Base-by-base conservation (phyloP, 2,113 vertebrate species). In the Serinus canaria region DNA sequence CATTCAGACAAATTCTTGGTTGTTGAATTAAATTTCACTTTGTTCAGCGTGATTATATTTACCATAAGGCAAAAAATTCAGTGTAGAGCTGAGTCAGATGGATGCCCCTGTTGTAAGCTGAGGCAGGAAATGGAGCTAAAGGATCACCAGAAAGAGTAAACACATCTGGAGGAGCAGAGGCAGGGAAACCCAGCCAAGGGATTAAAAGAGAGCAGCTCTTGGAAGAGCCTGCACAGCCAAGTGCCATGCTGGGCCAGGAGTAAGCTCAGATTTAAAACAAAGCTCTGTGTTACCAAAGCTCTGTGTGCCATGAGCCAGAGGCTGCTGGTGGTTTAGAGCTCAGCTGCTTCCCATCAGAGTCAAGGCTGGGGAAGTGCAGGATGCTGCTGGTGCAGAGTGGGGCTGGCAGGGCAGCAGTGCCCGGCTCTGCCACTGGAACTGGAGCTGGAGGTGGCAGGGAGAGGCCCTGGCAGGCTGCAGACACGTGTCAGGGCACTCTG, bases 401-500 rank as follows among this genome's bases (percentile, higher is more conserved):
- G 52, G 22, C 37, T 80, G 88, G 75, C 70, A 95, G 82, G 63
- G 41, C 86, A 70, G 74, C 59, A 69, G 49, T 1, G 62, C 79
- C 81, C 55, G 70, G 70, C 85, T 76, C 46, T 78, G 55, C 25
- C 76, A 13, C 82, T 59, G 5, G 24, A 82, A n/a, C 19, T 52
- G 35, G 53, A 11, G 56, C 87, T 86, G 89, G 81, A 43, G 44
- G 68, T 82, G 77, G 59, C 82, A 95, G 84, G 41, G 79, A 35
- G 28, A 68, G 73, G 58, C 41, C 52, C 43, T 83, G 49, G 83
- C 90, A 60, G 44, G 15, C 81, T 50, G 8, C 35, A 86, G 89
- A 23, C 77, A 49, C 58, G 10, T 41, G 90, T 37, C 92, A 89
- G 79, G 92, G 72, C 92, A 76, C 62, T 18, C 62, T 56, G 53